Evolutionary conservation across 2,888 invertebrate species (phyloP).

Genomic region (Napeogenes sylphis): DNA sequence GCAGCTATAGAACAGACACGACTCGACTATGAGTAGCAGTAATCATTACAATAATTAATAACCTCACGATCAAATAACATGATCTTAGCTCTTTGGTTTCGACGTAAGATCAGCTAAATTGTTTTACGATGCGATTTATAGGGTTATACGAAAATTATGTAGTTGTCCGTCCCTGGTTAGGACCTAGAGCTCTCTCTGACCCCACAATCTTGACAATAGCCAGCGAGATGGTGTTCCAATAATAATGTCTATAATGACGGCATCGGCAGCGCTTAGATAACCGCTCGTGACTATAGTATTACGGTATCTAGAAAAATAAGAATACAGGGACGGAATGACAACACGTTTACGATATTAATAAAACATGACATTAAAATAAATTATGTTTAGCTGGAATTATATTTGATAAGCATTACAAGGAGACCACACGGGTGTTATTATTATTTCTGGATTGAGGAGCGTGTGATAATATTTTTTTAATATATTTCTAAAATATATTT

Average conservation of each 20-base stretch:
- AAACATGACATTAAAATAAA: slow-evolving; percentile 23
- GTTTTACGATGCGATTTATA: slow-evolving; percentile 71
- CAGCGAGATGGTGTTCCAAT: slow-evolving; percentile 63
- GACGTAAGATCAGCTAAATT: slow-evolving; percentile 53
- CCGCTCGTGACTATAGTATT: slow-evolving; percentile 77
- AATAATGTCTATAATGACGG: slow-evolving; percentile 73
- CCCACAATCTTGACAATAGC: slow-evolving; percentile 78
- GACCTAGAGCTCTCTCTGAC: slow-evolving; percentile 63
- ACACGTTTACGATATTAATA: slow-evolving; percentile 15
- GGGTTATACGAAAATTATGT: slow-evolving; percentile 72
- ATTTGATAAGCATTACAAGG: slow-evolving; percentile 29
- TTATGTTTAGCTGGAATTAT: slow-evolving; percentile 30
- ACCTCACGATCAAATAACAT: slow-evolving; percentile 67
- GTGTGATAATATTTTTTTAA: too few species aligned
- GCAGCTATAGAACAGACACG: slow-evolving; percentile 24
- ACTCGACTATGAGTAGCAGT: slow-evolving; percentile 53
- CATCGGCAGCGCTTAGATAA: slow-evolving; percentile 73
- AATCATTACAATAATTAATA: slow-evolving; percentile 71
- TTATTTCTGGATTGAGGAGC: neutral
- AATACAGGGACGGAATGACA: slow-evolving; percentile 38
- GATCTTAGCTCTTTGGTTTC: slow-evolving; percentile 51
- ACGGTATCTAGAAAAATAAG: slow-evolving; percentile 72
- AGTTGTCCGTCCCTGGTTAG: slow-evolving; percentile 43
- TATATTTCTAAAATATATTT: too few species aligned
- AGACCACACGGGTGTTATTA: slow-evolving; percentile 23